Conservation (phyloP, 2,113 vertebrate genomes). For the Zapus hudsonius region DNA sequence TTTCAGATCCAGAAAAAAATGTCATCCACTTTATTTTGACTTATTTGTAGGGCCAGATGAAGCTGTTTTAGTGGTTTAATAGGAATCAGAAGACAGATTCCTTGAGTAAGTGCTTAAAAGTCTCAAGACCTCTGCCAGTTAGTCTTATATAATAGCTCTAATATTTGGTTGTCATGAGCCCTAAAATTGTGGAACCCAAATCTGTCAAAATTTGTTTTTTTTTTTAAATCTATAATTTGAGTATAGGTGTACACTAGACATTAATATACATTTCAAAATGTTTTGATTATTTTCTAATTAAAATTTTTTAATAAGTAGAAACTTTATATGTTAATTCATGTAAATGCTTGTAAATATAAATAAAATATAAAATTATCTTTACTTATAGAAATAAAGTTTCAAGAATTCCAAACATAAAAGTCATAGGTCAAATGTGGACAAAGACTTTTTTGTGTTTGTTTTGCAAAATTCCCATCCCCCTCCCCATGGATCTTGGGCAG, state of each 20-base stretch:
- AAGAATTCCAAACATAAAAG: conserved; percentile 7
- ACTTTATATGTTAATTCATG: too few relatives aligned
- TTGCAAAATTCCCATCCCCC: not conserved
- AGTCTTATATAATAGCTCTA: not conserved
- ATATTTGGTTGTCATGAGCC: not conserved
- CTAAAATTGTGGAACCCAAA: not conserved
- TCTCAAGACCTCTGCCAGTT: not conserved
- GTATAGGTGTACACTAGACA: conserved; percentile 1
- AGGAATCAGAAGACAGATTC: not conserved
- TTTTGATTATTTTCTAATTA: not conserved
- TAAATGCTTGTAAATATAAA: too few relatives aligned
- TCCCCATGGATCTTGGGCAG: not conserved
- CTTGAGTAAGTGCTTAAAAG: not conserved
- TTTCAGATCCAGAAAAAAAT: conserved; percentile 43
- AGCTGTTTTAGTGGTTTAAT: conserved; percentile 17
- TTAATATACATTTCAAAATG: not conserved
- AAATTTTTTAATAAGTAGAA: too few relatives aligned
- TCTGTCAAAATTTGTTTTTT: not conserved
- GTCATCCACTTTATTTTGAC: conserved; percentile 38
- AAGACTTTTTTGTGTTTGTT: conserved; percentile 19
- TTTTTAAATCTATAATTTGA: conserved; percentile 11
- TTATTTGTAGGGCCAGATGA: conserved; percentile 21
- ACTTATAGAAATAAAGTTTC: not conserved
- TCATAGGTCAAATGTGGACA: conserved; percentile 19
- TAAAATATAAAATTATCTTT: not conserved